Conservation (phyloP, 2,797 vertebrate species). For the Melanotaenia maccullochi region DNA sequence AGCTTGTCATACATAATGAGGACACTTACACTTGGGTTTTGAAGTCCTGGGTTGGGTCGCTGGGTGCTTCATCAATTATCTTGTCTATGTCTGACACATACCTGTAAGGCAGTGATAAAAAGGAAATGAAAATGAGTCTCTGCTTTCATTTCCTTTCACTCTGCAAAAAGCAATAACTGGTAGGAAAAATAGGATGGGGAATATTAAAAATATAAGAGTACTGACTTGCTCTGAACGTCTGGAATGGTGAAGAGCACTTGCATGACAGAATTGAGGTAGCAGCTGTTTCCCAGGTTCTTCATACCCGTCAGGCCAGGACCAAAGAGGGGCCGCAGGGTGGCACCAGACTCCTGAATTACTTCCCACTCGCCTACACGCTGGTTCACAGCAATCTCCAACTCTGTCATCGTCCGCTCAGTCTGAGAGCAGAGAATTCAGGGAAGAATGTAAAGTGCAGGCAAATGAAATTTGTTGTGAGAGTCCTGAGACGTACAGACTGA, state of each 20-base stretch:
- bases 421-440: conserved; percentile 56
- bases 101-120: conserved; percentile 71
- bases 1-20: conserved; percentile 1
- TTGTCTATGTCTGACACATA: conserved; percentile 96
- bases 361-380: conserved; percentile 99
- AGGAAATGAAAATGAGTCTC: conserved; percentile 12
- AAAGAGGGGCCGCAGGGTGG: conserved; percentile 91
- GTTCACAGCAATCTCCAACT: conserved; percentile 98
- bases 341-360: conserved; percentile 96
- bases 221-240: conserved; percentile 96
- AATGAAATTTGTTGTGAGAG: neutral
- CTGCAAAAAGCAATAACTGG: neutral
- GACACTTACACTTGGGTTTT: conserved; percentile 95
- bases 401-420: conserved; percentile 98
- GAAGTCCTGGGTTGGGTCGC: conserved; percentile 97
- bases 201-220: conserved; percentile 16
- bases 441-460: neutral
- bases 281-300: conserved; percentile 98
- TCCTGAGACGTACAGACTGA: conserved; percentile 7
- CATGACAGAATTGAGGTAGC: conserved; percentile 99
- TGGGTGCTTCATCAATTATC: conserved; percentile 92
- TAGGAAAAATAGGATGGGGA: neutral
- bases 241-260: conserved; percentile 99
- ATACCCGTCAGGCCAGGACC: conserved; percentile 95
- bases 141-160: neutral